Evolutionary conservation across 2,888 invertebrate species (phyloP), one percentile per base, ranked within the genome.

Genomic region (Hemicrepidius hirtus): DNA sequence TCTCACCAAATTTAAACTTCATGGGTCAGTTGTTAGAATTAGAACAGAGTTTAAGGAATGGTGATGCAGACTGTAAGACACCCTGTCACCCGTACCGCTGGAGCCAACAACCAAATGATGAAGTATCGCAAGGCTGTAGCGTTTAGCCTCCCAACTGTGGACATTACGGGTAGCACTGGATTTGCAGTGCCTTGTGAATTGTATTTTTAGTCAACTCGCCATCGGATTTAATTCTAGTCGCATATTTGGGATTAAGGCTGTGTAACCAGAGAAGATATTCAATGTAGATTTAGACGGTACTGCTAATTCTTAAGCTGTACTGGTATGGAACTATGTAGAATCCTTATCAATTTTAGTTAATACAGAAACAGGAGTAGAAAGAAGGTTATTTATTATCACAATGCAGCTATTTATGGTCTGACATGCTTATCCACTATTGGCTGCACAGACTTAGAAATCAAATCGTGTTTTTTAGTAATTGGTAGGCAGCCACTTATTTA

Each of bases 1-100:
- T 98, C 82, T 97, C 97, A 71, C 98, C 98, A 1, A 98, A 98
- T 87, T 90, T 97, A 73, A 98, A 97, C 85, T 98, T 98, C 87
- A 94, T 97, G 91, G 94, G 93, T 16, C 98, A 98, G 87, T 88
- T 98, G 79, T 88, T 94, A 79, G 96, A 97, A 84, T 89, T 94
- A 81, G 95, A 95, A 85, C 92, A 94, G 84, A 91, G 89, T 79
- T 86, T 94, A 77, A 87, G 89, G 67, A 85, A 82, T 74, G 85
- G 84, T 68, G 82, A 83, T 32, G 79, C 81, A 69, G 82, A 84
- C 60, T 85, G 86, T 74, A 87, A 87, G 66, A 84, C 85, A 62
- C 84, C 85, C 64, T 87, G 87, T 76, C 87, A 87, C 73, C 88
- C 87, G 76, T 88, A 87, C 79, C 86, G 88, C 62, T 89, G 89